phyloP scores from a whole-genome alignment of 2,888 invertebrate genomes.

The Ectemnius cavifrons region DNA sequence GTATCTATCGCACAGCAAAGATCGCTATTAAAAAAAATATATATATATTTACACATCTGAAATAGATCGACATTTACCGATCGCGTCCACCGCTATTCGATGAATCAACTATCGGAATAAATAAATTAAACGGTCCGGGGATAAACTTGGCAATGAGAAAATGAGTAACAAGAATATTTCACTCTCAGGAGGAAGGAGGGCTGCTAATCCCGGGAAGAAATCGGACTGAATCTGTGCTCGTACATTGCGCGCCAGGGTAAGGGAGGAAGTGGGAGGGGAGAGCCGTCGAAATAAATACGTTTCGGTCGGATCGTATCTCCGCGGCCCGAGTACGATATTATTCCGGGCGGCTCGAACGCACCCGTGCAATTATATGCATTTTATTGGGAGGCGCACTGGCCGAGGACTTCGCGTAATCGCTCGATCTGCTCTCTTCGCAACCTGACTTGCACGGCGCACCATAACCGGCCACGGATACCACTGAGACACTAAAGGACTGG shows the following conservation, averaged over 20 bases:
- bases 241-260: background rate
- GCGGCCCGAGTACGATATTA: conserved; percentile 51
- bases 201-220: background rate
- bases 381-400: conserved; percentile 58
- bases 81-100: no score
- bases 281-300: conserved; percentile 42
- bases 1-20: no score
- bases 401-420: conserved; percentile 52
- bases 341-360: conserved; percentile 44
- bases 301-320: conserved; percentile 42
- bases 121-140: no score
- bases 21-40: no score
- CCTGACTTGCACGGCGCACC: conserved; percentile 34
- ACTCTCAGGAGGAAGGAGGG: no score
- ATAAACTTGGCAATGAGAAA: no score
- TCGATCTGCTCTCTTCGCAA: conserved; percentile 50
- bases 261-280: background rate
- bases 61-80: no score
- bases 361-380: conserved; percentile 70
- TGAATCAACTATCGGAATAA: no score
- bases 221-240: background rate
- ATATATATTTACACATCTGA: no score
- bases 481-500: no score
- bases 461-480: conserved; percentile 33
- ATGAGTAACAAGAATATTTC: no score